phyloP scores from a whole-genome alignment of 2,113 vertebrate genomes.

The Gopherus flavomarginatus region DNA sequence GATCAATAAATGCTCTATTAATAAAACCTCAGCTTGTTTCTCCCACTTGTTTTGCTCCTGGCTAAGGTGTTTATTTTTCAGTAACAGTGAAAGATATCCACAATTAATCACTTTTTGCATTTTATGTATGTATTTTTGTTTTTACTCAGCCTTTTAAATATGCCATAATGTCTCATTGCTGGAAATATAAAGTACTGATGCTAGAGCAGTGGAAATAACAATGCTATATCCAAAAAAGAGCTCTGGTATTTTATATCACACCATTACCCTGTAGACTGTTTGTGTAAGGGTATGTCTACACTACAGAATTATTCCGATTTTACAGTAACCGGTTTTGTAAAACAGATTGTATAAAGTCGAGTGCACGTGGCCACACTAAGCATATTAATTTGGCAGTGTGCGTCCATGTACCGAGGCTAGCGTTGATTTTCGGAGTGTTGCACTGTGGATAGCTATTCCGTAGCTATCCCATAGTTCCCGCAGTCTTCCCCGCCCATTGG shows the following conservation, averaged over 20 bases:
- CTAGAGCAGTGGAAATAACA: neutral
- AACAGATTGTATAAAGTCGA: too few relatives aligned
- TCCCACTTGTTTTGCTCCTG: neutral
- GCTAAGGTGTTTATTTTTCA: too few relatives aligned
- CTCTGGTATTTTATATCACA: neutral
- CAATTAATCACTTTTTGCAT: neutral
- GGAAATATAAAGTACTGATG: neutral
- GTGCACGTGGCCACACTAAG: too few relatives aligned
- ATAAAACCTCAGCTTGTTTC: neutral
- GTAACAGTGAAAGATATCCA: too few relatives aligned
- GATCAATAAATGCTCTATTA: neutral
- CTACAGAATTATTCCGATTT: too few relatives aligned
- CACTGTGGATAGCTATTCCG: too few relatives aligned
- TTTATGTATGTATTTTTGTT: neutral
- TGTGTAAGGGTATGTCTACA: neutral
- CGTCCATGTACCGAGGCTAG: too few relatives aligned
- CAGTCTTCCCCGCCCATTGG: too few relatives aligned
- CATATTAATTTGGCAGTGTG: too few relatives aligned
- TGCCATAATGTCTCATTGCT: neutral
- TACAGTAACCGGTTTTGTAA: too few relatives aligned
- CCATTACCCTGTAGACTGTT: neutral
- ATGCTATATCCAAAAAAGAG: neutral
- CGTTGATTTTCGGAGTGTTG: too few relatives aligned
- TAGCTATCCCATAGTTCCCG: too few relatives aligned
- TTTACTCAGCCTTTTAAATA: slow-evolving; percentile 1